phyloP scores from a whole-genome alignment of 1,140 invertebrate species.

The Papilio helenus region DNA sequence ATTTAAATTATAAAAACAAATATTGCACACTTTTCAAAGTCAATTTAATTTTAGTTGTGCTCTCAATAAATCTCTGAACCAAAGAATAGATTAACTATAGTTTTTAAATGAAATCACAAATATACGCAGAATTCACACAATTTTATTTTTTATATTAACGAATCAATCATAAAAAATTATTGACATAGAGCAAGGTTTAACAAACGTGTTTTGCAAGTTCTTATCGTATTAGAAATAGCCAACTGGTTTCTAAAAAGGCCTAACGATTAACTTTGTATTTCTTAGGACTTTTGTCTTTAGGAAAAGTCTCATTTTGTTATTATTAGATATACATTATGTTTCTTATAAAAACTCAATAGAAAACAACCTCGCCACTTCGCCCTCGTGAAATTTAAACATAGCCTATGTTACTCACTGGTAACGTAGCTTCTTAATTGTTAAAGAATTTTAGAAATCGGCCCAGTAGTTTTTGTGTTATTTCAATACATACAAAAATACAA shows the following conservation, averaged over 20 bases:
- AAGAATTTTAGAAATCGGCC: no score
- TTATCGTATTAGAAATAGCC: neutral
- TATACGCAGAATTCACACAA: neutral
- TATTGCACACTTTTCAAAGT: no score
- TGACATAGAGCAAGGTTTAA: neutral
- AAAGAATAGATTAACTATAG: neutral
- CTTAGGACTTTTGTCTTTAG: neutral
- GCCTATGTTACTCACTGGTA: no score
- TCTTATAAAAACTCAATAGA: no score
- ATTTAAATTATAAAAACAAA: no score
- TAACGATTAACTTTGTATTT: neutral
- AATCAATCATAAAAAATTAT: neutral
- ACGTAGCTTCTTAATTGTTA: no score
- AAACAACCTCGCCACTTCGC: no score
- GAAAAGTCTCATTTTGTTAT: neutral
- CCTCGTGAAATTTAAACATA: no score
- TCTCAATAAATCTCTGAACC: no score
- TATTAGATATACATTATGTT: neutral
- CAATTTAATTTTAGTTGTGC: no score
- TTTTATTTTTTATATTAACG: neutral
- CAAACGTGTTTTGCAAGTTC: neutral
- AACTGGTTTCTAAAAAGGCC: neutral
- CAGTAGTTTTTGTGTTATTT: no score
- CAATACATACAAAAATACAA: no score
- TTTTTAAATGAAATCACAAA: neutral